Base-by-base conservation (phyloP, 2,113 vertebrate genomes). In the Hyperoodon ampullatus region DNA sequence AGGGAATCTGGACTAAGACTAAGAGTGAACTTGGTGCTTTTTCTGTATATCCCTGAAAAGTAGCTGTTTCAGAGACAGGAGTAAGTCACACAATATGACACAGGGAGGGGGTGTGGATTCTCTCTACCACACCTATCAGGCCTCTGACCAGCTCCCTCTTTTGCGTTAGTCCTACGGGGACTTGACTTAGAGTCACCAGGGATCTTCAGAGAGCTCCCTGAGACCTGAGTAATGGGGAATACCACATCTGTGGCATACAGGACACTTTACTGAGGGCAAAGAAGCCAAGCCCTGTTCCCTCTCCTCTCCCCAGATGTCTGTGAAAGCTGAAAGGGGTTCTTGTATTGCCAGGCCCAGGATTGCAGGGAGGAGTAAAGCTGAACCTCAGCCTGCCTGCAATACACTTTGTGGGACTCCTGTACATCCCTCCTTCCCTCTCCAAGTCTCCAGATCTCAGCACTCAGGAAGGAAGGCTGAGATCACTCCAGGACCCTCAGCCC, bases 11-110 rank as follows among this genome's bases (percentile, higher is more conserved):
- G 28, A 70, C 35, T 35, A 47, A 65, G 28, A 70, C 35, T 35
- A 47, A 65, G 65, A 95, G 78, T 35, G 60, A 88, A 15, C 28
- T 30, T 87, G 12, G 47, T 78, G n/a, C 21, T 72, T 87, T 85
- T 68, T 33, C 47, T 61, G 13, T n/a, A 4, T 6, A 50, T 65
- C 28, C 63, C 15, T 39, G 35, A 83, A 77, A 72, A 74, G 8
- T 12, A 63, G 18, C 42, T 70, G 10, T 58, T 66, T 28, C 28
- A 58, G 63, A 84, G 9, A 39, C 13, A 71, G 23, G 53, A 95
- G 72, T 44, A 68, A 82, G 39, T 75, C 6, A 39, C 74, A 55
- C 21, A 6, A 15, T 13, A 4, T 21, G 61, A 58, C 33, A 39
- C 4, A 39, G 21, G 53, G 47, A 19, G 2, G 13, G 39, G 18